Percentiles rank a stretch among this genome's conserved stretches.
Conservation (phyloP, 1,140 invertebrate species). For the Nymphalis io region DNA sequence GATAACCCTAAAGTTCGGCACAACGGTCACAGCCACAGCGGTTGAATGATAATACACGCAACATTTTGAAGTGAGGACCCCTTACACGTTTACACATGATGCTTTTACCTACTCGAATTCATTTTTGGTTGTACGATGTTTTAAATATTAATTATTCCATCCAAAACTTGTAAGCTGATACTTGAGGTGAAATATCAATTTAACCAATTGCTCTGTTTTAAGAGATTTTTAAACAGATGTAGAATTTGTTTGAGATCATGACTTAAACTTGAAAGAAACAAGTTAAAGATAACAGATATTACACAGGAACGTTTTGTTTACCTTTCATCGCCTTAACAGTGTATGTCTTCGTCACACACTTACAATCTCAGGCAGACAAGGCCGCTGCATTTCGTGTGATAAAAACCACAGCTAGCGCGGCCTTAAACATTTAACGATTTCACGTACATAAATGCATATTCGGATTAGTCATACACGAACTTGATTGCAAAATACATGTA, state of each 20-base stretch:
- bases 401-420: slow-evolving; percentile 34
- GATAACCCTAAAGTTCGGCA: slow-evolving; percentile 25
- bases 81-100: slow-evolving; percentile 20
- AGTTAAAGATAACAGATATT: slow-evolving; percentile 1
- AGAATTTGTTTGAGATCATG: background rate
- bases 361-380: slow-evolving; percentile 27
- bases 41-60: slow-evolving; percentile 37
- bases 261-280: slow-evolving; percentile 13
- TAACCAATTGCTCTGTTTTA: background rate
- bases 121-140: too few species aligned
- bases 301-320: slow-evolving; percentile 18
- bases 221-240: background rate
- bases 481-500: slow-evolving; percentile 25
- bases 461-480: slow-evolving; percentile 26
- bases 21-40: slow-evolving; percentile 30
- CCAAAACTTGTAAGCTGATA: too few species aligned
- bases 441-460: slow-evolving; percentile 26
- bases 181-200: background rate
- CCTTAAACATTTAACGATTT: slow-evolving; percentile 34
- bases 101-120: background rate
- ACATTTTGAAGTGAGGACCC: slow-evolving; percentile 36
- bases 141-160: too few species aligned
- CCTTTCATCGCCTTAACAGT: slow-evolving; percentile 35
- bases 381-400: slow-evolving; percentile 34
- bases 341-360: slow-evolving; percentile 34